Evolutionary conservation across 2,113 vertebrate genomes (phyloP), one percentile per base, ranked within the genome.

Genomic region (Toxotes jaculatrix): DNA sequence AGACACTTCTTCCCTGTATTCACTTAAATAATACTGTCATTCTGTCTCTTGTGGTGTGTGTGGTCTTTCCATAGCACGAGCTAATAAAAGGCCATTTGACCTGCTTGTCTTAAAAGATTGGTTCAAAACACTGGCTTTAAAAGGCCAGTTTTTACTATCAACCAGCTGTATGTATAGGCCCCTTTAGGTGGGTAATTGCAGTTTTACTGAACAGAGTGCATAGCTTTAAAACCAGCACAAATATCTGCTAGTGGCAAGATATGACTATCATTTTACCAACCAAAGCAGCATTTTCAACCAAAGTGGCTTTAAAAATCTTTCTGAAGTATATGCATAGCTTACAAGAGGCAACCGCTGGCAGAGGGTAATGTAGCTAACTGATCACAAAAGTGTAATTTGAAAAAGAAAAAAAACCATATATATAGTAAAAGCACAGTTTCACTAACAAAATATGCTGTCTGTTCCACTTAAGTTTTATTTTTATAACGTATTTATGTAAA

Each of bases 321-420:
- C 69, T 51, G 34, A 56, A 56, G 57, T 38, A 63, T 88, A 91
- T 93, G 94, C 94, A 94, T 94, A 94, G 92, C 82, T 93, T 87
- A 89, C 87, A 90, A 86, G 88, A 95, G 93, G 94, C 92, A 93
- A 90, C 90, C 77, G 77, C 86, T 87, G 92, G 93, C 86, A 91
- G 80, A 90, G 38, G 62, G 66, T 70, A 71, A 80, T 73, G 82
- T 34, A 74, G 75, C 59, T 56, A 82, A 67, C 67, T 53, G 36
- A 69, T 74, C 83, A 90, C 74, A 89, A 71, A 74, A 74, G 38
- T 74, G 80, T 65, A 62, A 66, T 57, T 80, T 14, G 0, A 70
- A 69, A 79, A 77, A 27, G 1, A 65, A 73, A 17, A 71, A 63
- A 86, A 62, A 79, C 31, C 7, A 76, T 75, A 90, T 85, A 34